Conservation (phyloP, 2,888 invertebrate species). For the Dicyrtomina minuta region DNA sequence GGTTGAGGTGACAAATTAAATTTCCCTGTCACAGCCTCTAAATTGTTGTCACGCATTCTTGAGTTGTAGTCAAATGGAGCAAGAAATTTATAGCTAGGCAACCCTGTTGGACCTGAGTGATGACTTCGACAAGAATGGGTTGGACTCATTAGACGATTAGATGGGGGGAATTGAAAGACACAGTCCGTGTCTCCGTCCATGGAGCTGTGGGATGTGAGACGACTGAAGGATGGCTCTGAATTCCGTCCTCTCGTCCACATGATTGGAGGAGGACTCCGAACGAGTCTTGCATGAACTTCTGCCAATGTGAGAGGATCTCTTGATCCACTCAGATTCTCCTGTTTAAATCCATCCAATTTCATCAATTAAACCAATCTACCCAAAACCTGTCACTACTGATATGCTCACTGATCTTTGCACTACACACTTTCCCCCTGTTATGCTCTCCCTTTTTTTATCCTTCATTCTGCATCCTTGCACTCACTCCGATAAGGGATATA, state of each 20-base stretch:
- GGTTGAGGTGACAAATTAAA: conserved; percentile 52
- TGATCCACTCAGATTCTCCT: conserved; percentile 45
- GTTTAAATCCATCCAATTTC: background rate
- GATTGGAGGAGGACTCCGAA: conserved; percentile 52
- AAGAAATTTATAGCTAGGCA: conserved; percentile 39
- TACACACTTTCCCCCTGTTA: background rate
- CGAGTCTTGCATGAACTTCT: conserved; percentile 51
- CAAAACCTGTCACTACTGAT: background rate
- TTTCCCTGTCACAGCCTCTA: conserved; percentile 50
- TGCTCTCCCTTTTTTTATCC: background rate
- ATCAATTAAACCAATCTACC: background rate
- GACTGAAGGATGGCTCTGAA: conserved; percentile 52
- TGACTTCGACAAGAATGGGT: conserved; percentile 50
- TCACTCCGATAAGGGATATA: background rate
- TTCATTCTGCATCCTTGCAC: background rate
- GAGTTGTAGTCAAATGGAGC: conserved; percentile 47
- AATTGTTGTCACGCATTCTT: conserved; percentile 45
- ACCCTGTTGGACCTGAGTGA: conserved; percentile 38
- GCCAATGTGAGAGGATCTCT: conserved; percentile 49
- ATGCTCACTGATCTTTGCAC: background rate
- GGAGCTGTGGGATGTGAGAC: conserved; percentile 23
- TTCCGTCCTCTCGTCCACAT: conserved; percentile 52
- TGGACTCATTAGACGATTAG: conserved; percentile 41
- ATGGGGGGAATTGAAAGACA: conserved; percentile 52
- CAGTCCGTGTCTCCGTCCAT: conserved; percentile 38